Base-by-base conservation (phyloP, 1,140 invertebrate genomes). In the Thaumatotibia leucotreta region DNA sequence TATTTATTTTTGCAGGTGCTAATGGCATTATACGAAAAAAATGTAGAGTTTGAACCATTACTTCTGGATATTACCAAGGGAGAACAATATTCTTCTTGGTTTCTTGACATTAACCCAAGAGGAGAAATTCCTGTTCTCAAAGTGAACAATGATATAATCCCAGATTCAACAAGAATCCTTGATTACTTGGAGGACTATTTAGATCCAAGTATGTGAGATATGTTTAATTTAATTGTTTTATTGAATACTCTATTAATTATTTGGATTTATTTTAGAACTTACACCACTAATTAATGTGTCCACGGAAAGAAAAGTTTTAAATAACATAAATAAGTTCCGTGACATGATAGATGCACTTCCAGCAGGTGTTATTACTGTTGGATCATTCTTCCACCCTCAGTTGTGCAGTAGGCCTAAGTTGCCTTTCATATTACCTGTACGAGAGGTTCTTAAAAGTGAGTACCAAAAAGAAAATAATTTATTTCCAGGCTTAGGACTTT, bases 71-170 rank as follows among this genome's bases (percentile, higher is more conserved):
- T 96, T 31, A 92, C 92, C 33, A 94, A 94, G 83, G 93, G 93
- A 10, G 94, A 95, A 82, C 95, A 96, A 79, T 96, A 95, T 86
- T 93, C 95, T 49, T 88, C 92, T 11, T 94, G 94, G 93, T 96
- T 95, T 87, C 81, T 96, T 4, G 92, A 95, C 76, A 87, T 96
- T n/a, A 96, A 96, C 88, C 95, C 95, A 33, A 91, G 93, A 67
- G 95, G 94, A n/a, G 95, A 96, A 91, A 95, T 96, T n/a, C 95
- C 95, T 24, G 95, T 96, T 6, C 86, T 96, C 0, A 94, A 95
- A 87, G 94, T 96, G 82, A 94, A 93, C 35, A 92, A 93, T 39
- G 93, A 95, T 73, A 88, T 95, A 17, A 95, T 96, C 77, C 94
- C 95, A 31, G 95, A 95, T 83, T 96, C 95, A 6, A 90, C 83